Evolutionary conservation across 2,888 invertebrate genomes (phyloP).

Genomic region (Rhagonycha lutea): DNA sequence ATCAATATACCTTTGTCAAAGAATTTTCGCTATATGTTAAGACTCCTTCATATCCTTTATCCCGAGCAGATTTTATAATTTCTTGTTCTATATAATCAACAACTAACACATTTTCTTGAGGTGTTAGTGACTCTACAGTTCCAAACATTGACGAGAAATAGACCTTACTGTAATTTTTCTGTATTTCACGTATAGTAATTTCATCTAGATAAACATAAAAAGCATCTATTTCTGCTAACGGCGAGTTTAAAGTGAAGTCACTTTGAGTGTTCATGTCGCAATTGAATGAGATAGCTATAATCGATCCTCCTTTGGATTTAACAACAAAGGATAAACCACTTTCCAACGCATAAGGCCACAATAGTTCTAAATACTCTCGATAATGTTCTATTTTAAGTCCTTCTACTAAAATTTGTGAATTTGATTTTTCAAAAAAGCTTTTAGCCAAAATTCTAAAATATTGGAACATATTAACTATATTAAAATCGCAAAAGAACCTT

Average conservation of each 20-base stretch:
- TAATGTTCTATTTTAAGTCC: slow-evolving; percentile 69
- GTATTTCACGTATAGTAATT: slow-evolving; percentile 68
- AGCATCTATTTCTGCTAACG: slow-evolving; percentile 72
- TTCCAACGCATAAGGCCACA: slow-evolving; percentile 72
- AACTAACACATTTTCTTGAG: slow-evolving; percentile 77
- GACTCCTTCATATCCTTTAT: slow-evolving; percentile 70
- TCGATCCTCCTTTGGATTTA: slow-evolving; percentile 56
- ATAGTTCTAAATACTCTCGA: slow-evolving; percentile 69
- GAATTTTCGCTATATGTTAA: slow-evolving; percentile 71
- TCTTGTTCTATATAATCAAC: slow-evolving; percentile 80
- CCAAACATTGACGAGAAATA: slow-evolving; percentile 89
- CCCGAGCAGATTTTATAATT: slow-evolving; percentile 67
- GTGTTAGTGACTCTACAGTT: slow-evolving; percentile 65
- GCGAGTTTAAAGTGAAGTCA: slow-evolving; percentile 57
- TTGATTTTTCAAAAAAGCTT: slow-evolving; percentile 85
- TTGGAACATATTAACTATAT: background rate
- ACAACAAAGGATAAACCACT: slow-evolving; percentile 74
- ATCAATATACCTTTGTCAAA: slow-evolving; percentile 58
- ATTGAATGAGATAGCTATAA: slow-evolving; percentile 75
- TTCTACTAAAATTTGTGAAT: slow-evolving; percentile 79
- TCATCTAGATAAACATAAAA: slow-evolving; percentile 78
- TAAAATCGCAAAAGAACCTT: slow-evolving; percentile 49
- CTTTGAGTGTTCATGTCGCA: slow-evolving; percentile 72
- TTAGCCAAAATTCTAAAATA: slow-evolving; percentile 74
- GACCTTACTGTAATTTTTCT: slow-evolving; percentile 67